A percentile compares a stretch with the other conserved stretches of the same genome.
Conservation (phyloP, 2,797 vertebrate species). For the Chelon labrosus region DNA sequence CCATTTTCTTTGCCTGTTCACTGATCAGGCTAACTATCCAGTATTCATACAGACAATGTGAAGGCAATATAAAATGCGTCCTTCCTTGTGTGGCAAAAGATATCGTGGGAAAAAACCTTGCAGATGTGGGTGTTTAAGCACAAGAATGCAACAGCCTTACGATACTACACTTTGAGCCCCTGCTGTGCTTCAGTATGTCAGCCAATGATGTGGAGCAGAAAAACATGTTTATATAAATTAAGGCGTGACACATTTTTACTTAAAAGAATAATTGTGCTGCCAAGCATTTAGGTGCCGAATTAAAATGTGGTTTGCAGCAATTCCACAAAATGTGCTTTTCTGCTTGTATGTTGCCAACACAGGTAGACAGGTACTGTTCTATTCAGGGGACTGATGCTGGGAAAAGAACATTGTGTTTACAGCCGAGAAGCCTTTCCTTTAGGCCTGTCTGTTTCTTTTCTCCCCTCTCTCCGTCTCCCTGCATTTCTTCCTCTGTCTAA, state of each 20-base stretch:
- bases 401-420: slow-evolving; percentile 64
- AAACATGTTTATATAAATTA: slow-evolving; percentile 42
- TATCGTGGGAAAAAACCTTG: slow-evolving; percentile 35
- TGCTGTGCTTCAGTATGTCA: slow-evolving; percentile 40
- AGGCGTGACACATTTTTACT: slow-evolving; percentile 52
- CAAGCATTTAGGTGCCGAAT: slow-evolving; percentile 54
- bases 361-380: slow-evolving; percentile 64
- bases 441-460: slow-evolving; percentile 34
- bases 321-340: slow-evolving; percentile 51
- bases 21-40: slow-evolving; percentile 36
- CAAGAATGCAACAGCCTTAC: slow-evolving; percentile 37
- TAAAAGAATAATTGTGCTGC: slow-evolving; percentile 60
- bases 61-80: slow-evolving; percentile 46
- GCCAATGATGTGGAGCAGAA: slow-evolving; percentile 28
- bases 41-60: slow-evolving; percentile 54
- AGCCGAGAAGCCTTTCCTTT: slow-evolving; percentile 43
- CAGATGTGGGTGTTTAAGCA: slow-evolving; percentile 44
- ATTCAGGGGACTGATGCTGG: slow-evolving; percentile 42
- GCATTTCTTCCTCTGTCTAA: slow-evolving; percentile 62
- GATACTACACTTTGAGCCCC: slow-evolving; percentile 47
- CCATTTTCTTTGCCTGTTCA: slow-evolving; percentile 43
- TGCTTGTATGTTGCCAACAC: slow-evolving; percentile 60
- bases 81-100: slow-evolving; percentile 32
- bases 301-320: slow-evolving; percentile 59
- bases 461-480: slow-evolving; percentile 54